Percentiles rank a stretch among this genome's conserved stretches.
Evolutionary conservation across 1,140 invertebrate species (phyloP).

Genomic region (Ruditapes philippinarum): DNA sequence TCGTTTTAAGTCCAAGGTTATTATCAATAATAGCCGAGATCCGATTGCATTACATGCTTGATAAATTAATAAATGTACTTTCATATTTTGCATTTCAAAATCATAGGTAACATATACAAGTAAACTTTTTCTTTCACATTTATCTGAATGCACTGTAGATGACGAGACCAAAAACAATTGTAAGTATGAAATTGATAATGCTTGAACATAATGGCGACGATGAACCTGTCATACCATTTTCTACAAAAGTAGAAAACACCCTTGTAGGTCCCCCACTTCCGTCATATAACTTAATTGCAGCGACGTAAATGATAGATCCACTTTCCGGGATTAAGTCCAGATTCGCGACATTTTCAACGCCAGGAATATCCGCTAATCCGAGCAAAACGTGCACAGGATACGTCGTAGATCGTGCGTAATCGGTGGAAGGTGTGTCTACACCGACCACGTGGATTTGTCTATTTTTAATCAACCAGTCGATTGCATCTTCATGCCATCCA

Average conservation of each 20-base stretch:
- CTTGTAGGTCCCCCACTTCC: slow-evolving; percentile 78
- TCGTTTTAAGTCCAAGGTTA: too few relatives aligned
- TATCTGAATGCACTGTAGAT: too few relatives aligned
- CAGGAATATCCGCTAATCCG: slow-evolving; percentile 66
- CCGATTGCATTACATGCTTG: too few relatives aligned
- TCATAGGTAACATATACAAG: too few relatives aligned
- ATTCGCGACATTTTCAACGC: slow-evolving; percentile 75
- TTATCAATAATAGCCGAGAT: too few relatives aligned
- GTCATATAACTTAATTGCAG: slow-evolving; percentile 70
- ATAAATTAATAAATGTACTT: too few relatives aligned
- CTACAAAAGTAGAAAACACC: slow-evolving; percentile 65
- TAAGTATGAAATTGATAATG: too few relatives aligned
- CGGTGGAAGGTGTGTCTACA: slow-evolving; percentile 75
- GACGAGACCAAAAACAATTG: too few relatives aligned
- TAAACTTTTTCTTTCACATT: too few relatives aligned
- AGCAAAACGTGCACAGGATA: slow-evolving; percentile 75
- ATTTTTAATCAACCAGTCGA: slow-evolving; percentile 74
- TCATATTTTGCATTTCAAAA: too few relatives aligned
- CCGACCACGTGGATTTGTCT: slow-evolving; percentile 72
- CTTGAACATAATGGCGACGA: background rate
- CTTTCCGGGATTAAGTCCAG: slow-evolving; percentile 68
- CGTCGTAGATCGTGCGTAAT: slow-evolving; percentile 76
- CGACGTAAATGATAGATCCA: slow-evolving; percentile 72
- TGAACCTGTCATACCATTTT: background rate
- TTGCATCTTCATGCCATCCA: slow-evolving; percentile 73